phyloP scores from a whole-genome alignment of 2,113 vertebrate genomes.

The Vulpes lagopus region DNA sequence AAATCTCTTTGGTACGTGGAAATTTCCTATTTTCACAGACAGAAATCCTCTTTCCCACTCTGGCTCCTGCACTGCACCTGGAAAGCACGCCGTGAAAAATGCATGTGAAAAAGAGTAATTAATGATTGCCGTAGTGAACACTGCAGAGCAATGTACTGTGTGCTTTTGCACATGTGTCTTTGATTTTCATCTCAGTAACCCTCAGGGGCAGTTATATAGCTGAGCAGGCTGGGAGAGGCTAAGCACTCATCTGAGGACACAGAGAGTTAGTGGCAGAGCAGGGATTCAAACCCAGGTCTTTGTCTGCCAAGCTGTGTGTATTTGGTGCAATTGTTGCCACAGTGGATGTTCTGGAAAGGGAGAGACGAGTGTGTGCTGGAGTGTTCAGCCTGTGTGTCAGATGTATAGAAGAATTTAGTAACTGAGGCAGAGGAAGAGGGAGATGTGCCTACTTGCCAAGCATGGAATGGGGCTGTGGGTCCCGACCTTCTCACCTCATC shows the following conservation, averaged over 20 bases:
- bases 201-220: background rate
- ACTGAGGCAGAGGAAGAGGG: background rate
- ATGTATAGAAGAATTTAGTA: background rate
- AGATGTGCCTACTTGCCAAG: too few relatives aligned
- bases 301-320: background rate
- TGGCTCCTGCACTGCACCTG: background rate
- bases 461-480: background rate
- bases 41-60: background rate
- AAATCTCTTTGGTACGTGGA: conserved; percentile 37
- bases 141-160: background rate
- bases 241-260: background rate
- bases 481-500: background rate
- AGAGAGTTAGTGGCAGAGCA: background rate
- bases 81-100: background rate
- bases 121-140: background rate
- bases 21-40: conserved; percentile 3
- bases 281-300: background rate
- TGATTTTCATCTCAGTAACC: background rate
- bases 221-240: background rate
- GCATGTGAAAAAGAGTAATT: conserved; percentile 22
- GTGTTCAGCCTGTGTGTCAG: background rate
- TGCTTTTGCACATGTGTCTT: background rate
- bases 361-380: background rate
- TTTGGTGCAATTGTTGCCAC: background rate
- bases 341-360: background rate